Base-by-base conservation (phyloP, 2,113 vertebrate species). In the Lophotis ruficrista region DNA sequence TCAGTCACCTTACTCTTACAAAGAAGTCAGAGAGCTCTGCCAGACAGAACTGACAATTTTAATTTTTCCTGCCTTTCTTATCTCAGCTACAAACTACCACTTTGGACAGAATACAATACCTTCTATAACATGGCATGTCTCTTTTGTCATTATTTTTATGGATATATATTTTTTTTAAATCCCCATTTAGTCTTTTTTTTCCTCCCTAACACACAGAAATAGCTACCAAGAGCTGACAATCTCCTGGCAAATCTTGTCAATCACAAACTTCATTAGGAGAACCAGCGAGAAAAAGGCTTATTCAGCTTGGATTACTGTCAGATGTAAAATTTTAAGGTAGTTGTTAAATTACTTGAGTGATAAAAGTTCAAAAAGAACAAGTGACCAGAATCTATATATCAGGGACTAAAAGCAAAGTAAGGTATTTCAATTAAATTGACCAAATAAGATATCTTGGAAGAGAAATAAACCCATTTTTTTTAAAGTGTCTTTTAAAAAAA, bases 401-500 rank as follows among this genome's bases (percentile, higher is more conserved):
- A 66, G 25, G 15, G 9, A 86, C 51, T 41, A 91, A 92, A 64
- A 38, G 22, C 20, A 68, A 87, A 58, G 9, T 24, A 83, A 57
- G 43, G 60, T 23, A 80, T 77, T 82, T 56, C 48, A 27, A 12
- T 53, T 79, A 19, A 71, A 33, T 28, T 25, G 18, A 47, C 7
- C 23, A 85, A 83, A 68, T 51, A 70, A 58, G 27, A 6, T 27
- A 68, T 17, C 12, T 9, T 56, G 33, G 38, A 86, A 62, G 21
- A 53, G 11, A 45, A 79, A 92, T 14, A 83, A 88, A 50, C 7
- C 2, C 0, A 62, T 50, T 62, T 76, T 22, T 57, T 22, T 57
- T 5, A 25, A 35, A 60, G 19, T 15, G 1, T 28, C 5, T 43
- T 69, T 33, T 9, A 0, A 1, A 16, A 81, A 56, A 35, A 4